Evolutionary conservation across 2,113 vertebrate species (phyloP).

Genomic region (Pollachius pollachius): DNA sequence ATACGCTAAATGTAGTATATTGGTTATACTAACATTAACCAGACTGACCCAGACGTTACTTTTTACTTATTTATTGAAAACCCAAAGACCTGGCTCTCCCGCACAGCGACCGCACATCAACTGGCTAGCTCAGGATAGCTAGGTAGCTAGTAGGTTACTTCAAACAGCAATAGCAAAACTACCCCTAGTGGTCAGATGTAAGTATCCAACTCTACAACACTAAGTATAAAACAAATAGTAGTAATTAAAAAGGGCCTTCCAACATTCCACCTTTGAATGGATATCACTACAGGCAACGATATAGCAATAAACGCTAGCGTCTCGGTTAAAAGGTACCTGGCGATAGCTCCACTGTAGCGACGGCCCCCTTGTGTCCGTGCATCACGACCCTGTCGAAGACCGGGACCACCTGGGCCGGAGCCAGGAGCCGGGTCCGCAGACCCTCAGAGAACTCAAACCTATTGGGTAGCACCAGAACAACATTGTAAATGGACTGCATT

Average conservation of each 20-base stretch:
- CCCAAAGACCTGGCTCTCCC: no score
- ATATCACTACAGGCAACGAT: no score
- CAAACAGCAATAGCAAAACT: no score
- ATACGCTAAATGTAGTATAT: no score
- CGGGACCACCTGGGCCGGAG: conserved; percentile 53
- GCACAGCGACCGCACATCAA: no score
- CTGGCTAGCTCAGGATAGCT: no score
- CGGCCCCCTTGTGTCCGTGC: conserved; percentile 72
- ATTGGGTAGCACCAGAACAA: not conserved
- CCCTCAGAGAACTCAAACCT: conserved; percentile 72
- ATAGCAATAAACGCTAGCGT: not conserved
- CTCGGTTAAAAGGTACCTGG: conserved; percentile 49
- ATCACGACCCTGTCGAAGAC: conserved; percentile 70
- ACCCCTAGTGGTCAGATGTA: no score
- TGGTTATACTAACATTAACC: no score
- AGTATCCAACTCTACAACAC: not conserved
- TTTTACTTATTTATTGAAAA: no score
- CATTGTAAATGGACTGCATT: not conserved
- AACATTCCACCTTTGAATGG: not conserved
- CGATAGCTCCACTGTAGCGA: conserved; percentile 62
- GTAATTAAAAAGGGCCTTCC: no score
- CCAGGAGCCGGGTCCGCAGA: conserved; percentile 57
- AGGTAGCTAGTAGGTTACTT: no score
- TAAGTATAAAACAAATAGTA: not conserved
- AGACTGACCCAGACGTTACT: no score